Conservation (phyloP, 1,140 invertebrate genomes). For the Drosophila mauritiana region DNA sequence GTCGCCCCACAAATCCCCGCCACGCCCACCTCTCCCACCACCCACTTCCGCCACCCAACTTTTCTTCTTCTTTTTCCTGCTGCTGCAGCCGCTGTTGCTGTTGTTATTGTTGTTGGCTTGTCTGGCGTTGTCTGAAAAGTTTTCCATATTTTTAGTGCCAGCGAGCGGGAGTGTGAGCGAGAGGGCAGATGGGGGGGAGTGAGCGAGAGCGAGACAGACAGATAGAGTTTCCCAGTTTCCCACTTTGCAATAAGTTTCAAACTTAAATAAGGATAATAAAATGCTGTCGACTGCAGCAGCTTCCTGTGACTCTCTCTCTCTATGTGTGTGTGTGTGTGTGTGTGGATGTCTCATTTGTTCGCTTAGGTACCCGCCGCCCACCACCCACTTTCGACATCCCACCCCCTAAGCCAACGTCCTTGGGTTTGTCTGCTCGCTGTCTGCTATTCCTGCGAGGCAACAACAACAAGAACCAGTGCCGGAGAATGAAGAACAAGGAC, state of each 20-base stretch:
- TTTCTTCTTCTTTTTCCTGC: constrained; percentile 33
- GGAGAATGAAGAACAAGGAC: constrained; percentile 36
- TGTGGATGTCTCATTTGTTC: constrained; percentile 51
- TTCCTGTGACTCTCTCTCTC: constrained; percentile 22
- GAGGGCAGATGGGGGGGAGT: not conserved
- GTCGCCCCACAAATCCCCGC: not conserved
- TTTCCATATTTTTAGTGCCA: constrained; percentile 83
- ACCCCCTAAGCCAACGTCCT: constrained; percentile 42
- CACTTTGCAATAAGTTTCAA: constrained; percentile 84
- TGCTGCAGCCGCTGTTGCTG: constrained; percentile 21
- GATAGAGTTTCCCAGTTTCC: constrained; percentile 72
- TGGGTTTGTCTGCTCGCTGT: constrained; percentile 69
- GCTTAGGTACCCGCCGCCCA: constrained; percentile 8
- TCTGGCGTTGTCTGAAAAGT: constrained; percentile 82
- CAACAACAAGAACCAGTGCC: constrained; percentile 19
- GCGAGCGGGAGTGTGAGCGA: constrained; percentile 17
- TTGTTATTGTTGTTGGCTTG: constrained; percentile 49
- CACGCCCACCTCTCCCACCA: not conserved
- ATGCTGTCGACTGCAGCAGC: constrained; percentile 73
- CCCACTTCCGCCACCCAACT: constrained; percentile 3
- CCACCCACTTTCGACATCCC: constrained; percentile 6
- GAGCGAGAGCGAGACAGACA: constrained; percentile 40
- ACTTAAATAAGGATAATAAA: constrained; percentile 84
- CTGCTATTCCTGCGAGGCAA: constrained; percentile 52
- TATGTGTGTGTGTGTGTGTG: constrained; percentile 24